Evolutionary conservation across 2,797 vertebrate genomes (phyloP).

Genomic region (Petrocephalus schoutedeni): DNA sequence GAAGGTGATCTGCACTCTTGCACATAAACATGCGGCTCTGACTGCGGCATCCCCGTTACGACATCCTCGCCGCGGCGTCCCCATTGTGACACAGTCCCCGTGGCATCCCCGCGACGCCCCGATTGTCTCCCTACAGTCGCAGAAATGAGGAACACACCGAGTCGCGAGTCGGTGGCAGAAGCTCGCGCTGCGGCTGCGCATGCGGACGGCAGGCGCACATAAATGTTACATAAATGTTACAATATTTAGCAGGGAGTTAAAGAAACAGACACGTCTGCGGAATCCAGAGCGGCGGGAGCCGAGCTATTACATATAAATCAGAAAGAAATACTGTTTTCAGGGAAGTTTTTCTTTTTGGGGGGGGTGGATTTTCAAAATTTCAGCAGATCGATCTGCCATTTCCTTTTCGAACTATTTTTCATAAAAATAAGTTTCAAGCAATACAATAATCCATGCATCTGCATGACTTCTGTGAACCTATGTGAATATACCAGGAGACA

Average conservation of each 20-base stretch:
- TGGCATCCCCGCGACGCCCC: neutral
- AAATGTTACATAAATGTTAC: constrained; percentile 61
- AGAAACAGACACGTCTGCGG: constrained; percentile 46
- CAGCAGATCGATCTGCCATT: neutral
- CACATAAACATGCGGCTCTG: neutral
- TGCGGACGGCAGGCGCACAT: constrained; percentile 41
- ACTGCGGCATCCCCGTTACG: neutral
- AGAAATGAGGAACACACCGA: neutral
- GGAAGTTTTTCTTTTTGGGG: neutral
- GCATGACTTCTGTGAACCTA: neutral
- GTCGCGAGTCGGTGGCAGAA: neutral
- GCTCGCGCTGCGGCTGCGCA: neutral
- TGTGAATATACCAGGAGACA: constrained; percentile 7
- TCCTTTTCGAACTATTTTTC: neutral
- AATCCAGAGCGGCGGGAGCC: constrained; percentile 32
- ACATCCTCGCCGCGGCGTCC: neutral
- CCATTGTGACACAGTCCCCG: neutral
- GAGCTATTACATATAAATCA: constrained; percentile 12
- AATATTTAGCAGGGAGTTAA: constrained; percentile 63
- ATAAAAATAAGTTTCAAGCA: neutral
- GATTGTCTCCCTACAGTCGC: neutral
- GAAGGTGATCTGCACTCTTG: neutral
- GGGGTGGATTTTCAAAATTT: neutral
- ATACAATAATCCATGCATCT: neutral
- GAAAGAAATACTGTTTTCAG: neutral